Conservation (phyloP, 2,797 vertebrate species). For the Muscicapa striata region DNA sequence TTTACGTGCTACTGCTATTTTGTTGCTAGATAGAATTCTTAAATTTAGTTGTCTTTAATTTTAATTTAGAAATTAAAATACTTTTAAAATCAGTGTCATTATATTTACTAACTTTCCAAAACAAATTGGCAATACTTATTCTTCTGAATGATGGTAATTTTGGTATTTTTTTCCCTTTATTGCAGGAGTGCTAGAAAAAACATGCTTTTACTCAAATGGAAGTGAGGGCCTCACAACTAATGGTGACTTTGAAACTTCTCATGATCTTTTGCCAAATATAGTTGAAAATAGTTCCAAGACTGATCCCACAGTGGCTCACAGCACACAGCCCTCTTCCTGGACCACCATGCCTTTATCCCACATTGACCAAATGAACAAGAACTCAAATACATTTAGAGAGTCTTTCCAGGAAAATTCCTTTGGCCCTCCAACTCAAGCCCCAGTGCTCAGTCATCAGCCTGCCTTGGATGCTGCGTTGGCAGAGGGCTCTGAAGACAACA, state of each 20-base stretch:
- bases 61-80: background rate
- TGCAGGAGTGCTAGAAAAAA: slow-evolving; percentile 80
- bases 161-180: background rate
- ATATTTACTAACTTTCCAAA: background rate
- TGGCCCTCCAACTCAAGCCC: slow-evolving; percentile 19
- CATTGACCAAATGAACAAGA: slow-evolving; percentile 56
- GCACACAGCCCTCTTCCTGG: slow-evolving; percentile 32
- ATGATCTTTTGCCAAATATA: slow-evolving; percentile 37
- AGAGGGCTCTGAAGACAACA: background rate
- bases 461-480: background rate
- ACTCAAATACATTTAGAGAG: slow-evolving; percentile 44
- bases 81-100: background rate
- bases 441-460: background rate
- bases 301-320: background rate
- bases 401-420: slow-evolving; percentile 16
- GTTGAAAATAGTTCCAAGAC: slow-evolving; percentile 40
- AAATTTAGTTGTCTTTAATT: background rate
- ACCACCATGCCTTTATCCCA: slow-evolving; percentile 26
- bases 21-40: background rate
- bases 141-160: background rate
- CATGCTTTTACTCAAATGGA: slow-evolving; percentile 75
- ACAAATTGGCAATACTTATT: background rate
- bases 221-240: slow-evolving; percentile 68
- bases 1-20: background rate
- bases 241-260: slow-evolving; percentile 47